Percentiles rank a stretch among this genome's conserved stretches.
phyloP scores from a whole-genome alignment of 2,113 vertebrate genomes.

The Salvelinus sp. region DNA sequence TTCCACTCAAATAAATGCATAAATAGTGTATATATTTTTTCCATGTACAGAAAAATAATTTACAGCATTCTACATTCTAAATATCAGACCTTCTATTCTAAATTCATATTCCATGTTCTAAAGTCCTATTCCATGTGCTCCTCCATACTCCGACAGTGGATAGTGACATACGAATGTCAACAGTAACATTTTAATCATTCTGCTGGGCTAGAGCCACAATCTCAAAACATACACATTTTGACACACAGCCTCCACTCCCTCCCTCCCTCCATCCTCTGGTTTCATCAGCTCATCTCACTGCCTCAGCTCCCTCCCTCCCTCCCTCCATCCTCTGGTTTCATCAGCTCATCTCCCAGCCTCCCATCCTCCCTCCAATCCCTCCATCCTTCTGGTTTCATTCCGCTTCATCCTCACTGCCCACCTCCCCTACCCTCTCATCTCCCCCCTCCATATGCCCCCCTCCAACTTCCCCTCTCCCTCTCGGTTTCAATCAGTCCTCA shows the following conservation, averaged over 20 bases:
- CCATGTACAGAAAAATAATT: too few species aligned
- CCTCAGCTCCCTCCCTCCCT: background rate
- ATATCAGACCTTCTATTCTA: background rate
- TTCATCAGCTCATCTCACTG: constrained; percentile 11
- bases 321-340: background rate
- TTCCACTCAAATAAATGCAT: too few species aligned
- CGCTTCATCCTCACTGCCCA: too few species aligned
- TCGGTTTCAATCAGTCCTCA: too few species aligned
- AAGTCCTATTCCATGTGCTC: background rate
- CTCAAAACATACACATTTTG: constrained; percentile 13
- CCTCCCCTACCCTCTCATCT: too few species aligned
- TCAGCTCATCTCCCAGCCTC: constrained; percentile 7
- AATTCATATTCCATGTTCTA: background rate
- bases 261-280: background rate
- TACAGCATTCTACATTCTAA: too few species aligned
- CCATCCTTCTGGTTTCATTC: background rate
- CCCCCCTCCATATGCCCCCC: too few species aligned
- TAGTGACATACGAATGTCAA: background rate
- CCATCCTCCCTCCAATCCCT: background rate
- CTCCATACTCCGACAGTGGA: background rate
- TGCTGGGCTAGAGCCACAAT: background rate
- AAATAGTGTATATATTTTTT: too few species aligned
- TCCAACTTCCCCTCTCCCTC: too few species aligned
- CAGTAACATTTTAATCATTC: constrained; percentile 5
- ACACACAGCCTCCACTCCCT: background rate